Evolutionary conservation across 2,888 invertebrate genomes (phyloP), one percentile per base, ranked within the genome.

Genomic region (Dione juno): DNA sequence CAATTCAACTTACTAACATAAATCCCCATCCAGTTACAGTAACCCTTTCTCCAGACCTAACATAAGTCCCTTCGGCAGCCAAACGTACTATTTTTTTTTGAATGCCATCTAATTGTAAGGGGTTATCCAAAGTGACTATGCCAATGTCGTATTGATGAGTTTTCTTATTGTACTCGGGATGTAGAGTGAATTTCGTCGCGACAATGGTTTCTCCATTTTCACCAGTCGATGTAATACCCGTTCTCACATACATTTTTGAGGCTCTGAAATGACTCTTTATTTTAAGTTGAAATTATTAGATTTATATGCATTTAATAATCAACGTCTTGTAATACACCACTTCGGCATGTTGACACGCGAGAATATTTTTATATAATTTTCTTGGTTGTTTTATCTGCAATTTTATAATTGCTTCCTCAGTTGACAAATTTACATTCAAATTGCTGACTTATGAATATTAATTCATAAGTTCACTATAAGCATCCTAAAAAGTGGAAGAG

Each of bases 91-190:
- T 77, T 43, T 76, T 87, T 0, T 86, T 80, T 11, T 74, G 86
- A 0, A 70, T 78, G 0, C 86, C 82, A 71, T 88, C 86, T 16
- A 89, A 76, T 0, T 52, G 70, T 76, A 94, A 92, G 0, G 78
- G 70, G 16, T 79, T 78, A 0, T 66, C 0, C 0, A 93, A 78
- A 43, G 78, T 79, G 9, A 94, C 79, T 3, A 92, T 72, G 0
- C 84, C 94, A 0, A 93, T 86, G 53, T 94, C 94, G 70, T 88
- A 93, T 77, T 94, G 92, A 13, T 81, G 82, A 0, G 83, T 86
- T 0, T 9, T 21, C 0, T 71, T n/a, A 75, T 93, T 85, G 78
- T 91, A 94, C 0, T 75, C 58, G 0, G 90, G 88, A 73, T 94
- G 94, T 1, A 76, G 77, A 1, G 66, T 76, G 35, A 88, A 81